These are phyloP conservation scores for Benthosema pterotum DNA, from an alignment of 2,797 vertebrate species.

Conservation along the genomic window DNA sequence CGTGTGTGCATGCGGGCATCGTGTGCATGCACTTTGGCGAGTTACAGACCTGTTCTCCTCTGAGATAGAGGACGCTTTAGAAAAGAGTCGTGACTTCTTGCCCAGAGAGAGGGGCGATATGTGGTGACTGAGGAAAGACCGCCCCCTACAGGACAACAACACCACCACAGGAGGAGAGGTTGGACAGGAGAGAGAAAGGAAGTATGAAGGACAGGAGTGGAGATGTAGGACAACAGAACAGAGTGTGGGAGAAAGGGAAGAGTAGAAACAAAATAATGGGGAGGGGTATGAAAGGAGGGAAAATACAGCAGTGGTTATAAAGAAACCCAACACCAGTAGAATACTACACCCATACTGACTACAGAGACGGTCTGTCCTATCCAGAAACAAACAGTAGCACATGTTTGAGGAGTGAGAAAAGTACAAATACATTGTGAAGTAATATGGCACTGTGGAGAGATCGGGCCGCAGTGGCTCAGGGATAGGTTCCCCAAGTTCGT, in stretches of 20 bases:
- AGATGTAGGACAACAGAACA: neutral
- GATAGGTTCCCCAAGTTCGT: too few relatives aligned
- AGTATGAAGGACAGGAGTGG: too few relatives aligned
- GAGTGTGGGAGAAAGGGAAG: conserved; percentile 5
- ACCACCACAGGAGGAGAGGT: neutral
- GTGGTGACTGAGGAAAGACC: conserved; percentile 70
- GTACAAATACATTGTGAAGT: too few relatives aligned
- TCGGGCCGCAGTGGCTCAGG: too few relatives aligned
- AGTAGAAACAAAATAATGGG: neutral
- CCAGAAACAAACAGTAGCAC: too few relatives aligned
- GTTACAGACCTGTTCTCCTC: conserved; percentile 66
- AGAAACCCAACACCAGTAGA: conserved; percentile 34
- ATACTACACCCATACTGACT: neutral
- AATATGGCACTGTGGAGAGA: too few relatives aligned
- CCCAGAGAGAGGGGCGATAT: conserved; percentile 48
- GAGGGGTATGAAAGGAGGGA: neutral
- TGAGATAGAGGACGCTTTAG: conserved; percentile 59
- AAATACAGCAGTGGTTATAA: conserved; percentile 1
- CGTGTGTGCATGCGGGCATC: neutral
- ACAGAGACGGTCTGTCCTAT: neutral
- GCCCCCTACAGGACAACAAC: conserved; percentile 47
- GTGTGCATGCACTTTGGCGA: neutral
- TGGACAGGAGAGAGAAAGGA: neutral
- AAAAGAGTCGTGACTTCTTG: conserved; percentile 63
- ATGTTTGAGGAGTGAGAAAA: too few relatives aligned